Base-by-base conservation (phyloP, 2,888 invertebrate genomes). In the Lysandra coridon region DNA sequence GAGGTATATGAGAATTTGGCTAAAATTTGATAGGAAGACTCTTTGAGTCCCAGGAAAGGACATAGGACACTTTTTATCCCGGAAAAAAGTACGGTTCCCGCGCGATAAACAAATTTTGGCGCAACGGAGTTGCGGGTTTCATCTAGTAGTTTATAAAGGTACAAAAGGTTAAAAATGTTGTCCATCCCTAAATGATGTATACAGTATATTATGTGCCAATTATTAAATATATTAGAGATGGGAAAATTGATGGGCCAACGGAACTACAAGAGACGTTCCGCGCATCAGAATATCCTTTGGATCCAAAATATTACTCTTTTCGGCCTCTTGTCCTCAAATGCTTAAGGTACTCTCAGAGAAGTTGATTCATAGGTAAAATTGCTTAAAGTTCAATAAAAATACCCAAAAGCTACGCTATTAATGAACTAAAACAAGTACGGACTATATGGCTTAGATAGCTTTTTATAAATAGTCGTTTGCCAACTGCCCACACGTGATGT, bases 221-320 rank as follows among this genome's bases (percentile, higher is more conserved):
- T 49, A 12, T 49, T 49, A 10, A 49, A 12, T 10, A 49, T 30
- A 44, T 79, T 80, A 64, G 62, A 79, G 79, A 81, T 80, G 69
- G 53, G 78, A 75, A 79, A 79, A 78, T 81, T 37, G 79, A 82
- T 81, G 80, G 80, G 79, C 81, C 79, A 80, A 78, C 78, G 83
- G 80, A 80, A 80, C 64, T 73, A 33, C 14, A 40, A 10, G 62
- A 64, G 73, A 60, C 79, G 73, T 78, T 60, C 69, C 53, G 80
- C 76, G 73, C 57, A 78, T 62, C 53, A 62, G 30, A 75, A 53
- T 10, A 79, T 76, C 14, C 75, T 64, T 37, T 64, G 79, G 73
- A 73, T 80, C 33, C 78, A 74, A 78, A 60, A 78, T 80, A 78
- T 79, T 76, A 10, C 2, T 57, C 79, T 62, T 79, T 23, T 14